Conservation (phyloP, 2,113 vertebrate species). For the Silurus glanis region DNA sequence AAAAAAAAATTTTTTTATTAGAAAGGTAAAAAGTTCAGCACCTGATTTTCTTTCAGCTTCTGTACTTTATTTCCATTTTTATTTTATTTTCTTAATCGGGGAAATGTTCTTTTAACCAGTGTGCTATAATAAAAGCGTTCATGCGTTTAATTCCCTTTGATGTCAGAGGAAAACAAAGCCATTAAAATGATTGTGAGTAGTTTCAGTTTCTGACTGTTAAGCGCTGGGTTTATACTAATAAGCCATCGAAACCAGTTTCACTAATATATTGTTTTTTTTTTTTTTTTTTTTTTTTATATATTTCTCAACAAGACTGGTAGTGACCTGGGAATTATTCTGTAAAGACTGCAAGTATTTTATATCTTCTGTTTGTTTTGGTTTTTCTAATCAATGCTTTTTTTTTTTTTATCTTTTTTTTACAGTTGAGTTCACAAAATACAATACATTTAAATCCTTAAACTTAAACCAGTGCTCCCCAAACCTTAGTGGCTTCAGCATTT, state of each 20-base stretch:
- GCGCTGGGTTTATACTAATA: constrained; percentile 11
- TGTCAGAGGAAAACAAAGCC: constrained; percentile 37
- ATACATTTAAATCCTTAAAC: constrained; percentile 2
- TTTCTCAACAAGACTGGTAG: not conserved
- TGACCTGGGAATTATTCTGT: not conserved
- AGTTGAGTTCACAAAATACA: constrained; percentile 5
- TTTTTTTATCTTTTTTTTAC: not conserved
- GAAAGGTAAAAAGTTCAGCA: not conserved
- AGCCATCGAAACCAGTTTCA: not conserved
- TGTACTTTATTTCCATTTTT: not conserved
- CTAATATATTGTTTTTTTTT: no score
- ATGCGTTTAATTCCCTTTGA: constrained; percentile 1
- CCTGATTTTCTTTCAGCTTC: not conserved
- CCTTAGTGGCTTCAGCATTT: not conserved
- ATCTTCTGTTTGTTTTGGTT: not conserved
- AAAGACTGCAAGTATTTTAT: not conserved
- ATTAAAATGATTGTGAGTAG: constrained; percentile 16
- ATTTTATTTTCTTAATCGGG: no score
- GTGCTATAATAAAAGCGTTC: constrained; percentile 7
- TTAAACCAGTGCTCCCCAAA: not conserved
- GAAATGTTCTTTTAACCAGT: not conserved
- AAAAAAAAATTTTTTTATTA: no score
- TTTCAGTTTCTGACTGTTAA: not conserved
- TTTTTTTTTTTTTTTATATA: not conserved
- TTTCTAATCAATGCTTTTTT: no score